phyloP scores from a whole-genome alignment of 2,888 invertebrate genomes.

The Amblyteles armatorius region DNA sequence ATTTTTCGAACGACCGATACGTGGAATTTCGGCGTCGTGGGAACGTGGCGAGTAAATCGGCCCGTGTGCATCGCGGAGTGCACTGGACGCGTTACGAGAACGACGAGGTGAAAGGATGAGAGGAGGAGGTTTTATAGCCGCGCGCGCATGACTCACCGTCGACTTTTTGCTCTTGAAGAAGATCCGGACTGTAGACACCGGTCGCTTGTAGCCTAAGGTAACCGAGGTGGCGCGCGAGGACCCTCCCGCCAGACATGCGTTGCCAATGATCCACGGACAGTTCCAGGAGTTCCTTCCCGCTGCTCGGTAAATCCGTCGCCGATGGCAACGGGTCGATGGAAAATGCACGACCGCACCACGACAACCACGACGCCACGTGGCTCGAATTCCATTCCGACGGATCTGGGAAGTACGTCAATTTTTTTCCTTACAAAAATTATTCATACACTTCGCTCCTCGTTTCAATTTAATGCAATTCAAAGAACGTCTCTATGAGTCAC shows the following conservation, averaged over 20 bases:
- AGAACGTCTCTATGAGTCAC: too few species aligned
- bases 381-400: constrained; percentile 86
- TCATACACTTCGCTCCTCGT: background rate
- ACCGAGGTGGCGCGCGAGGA: constrained; percentile 88
- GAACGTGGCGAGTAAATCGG: constrained; percentile 46
- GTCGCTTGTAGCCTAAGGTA: constrained; percentile 87
- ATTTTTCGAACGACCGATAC: constrained; percentile 31
- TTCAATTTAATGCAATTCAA: background rate
- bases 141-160: constrained; percentile 72
- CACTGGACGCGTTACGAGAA: constrained; percentile 56
- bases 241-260: constrained; percentile 85
- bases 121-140: constrained; percentile 39
- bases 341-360: constrained; percentile 88
- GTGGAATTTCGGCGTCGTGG: constrained; percentile 52
- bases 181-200: constrained; percentile 86
- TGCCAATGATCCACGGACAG: constrained; percentile 88
- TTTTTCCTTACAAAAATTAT: constrained; percentile 1
- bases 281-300: constrained; percentile 86
- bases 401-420: background rate
- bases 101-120: constrained; percentile 13
- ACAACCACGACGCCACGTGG: constrained; percentile 88
- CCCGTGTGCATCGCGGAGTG: constrained; percentile 38
- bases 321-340: constrained; percentile 86
- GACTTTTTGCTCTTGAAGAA: constrained; percentile 85
- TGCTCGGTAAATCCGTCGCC: constrained; percentile 86